These are phyloP conservation scores for Cataglyphis rosenhaueri DNA, from an alignment of 2,888 invertebrate species.

Conservation along the genomic window DNA sequence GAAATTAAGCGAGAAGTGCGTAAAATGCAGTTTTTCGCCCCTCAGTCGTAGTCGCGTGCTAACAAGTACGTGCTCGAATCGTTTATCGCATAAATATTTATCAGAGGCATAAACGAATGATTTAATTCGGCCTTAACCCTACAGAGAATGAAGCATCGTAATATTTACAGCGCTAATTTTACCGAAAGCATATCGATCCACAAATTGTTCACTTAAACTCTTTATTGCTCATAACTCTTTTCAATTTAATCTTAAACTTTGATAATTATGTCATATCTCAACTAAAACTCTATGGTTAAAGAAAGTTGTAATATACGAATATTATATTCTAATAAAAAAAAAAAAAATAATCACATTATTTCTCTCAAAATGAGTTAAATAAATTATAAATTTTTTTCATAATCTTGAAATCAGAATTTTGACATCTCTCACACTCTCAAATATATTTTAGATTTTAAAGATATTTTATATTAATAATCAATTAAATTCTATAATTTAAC, in stretches of 20 bases:
- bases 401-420: not conserved
- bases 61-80: slow-evolving; percentile 75
- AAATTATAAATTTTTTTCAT: not conserved
- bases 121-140: slow-evolving; percentile 55
- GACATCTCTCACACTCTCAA: not conserved
- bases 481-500: not conserved
- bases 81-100: slow-evolving; percentile 82
- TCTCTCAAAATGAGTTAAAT: not conserved
- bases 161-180: slow-evolving; percentile 40
- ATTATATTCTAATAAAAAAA: not conserved
- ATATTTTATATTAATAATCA: not conserved
- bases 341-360: not conserved
- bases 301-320: not conserved
- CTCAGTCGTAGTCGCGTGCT: slow-evolving; percentile 66
- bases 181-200: slow-evolving; percentile 19
- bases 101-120: slow-evolving; percentile 78
- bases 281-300: not conserved
- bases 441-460: not conserved
- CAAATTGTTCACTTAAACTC: slow-evolving; percentile 18
- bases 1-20: not conserved
- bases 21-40: slow-evolving; percentile 58
- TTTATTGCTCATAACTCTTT: slow-evolving; percentile 15
- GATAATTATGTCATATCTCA: not conserved
- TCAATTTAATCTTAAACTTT: not conserved
- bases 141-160: slow-evolving; percentile 33